Evolutionary conservation across 2,888 invertebrate species (phyloP).

Genomic region (Mesoligia furuncula): DNA sequence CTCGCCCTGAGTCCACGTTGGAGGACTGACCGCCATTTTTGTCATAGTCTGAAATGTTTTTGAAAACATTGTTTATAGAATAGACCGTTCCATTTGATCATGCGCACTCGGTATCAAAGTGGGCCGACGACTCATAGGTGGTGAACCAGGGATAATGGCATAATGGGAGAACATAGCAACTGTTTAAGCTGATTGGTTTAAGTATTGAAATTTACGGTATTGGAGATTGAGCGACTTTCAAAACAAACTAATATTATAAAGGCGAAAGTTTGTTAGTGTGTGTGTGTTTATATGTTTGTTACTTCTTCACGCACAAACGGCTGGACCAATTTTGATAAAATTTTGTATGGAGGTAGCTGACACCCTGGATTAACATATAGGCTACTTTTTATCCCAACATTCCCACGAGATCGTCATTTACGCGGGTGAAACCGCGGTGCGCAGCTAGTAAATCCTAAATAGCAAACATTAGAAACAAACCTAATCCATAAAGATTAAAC

Average conservation of each 20-base stretch:
- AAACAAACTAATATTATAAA: background rate
- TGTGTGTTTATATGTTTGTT: no score
- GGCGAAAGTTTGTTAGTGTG: no score
- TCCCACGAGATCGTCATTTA: no score
- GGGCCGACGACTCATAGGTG: constrained; percentile 31
- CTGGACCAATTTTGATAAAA: no score
- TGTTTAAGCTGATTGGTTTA: background rate
- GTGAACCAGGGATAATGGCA: no score
- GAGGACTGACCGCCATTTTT: constrained; percentile 94
- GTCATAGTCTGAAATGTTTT: constrained; percentile 91
- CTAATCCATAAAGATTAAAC: background rate
- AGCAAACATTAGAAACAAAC: no score
- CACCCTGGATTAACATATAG: no score
- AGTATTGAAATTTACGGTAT: background rate
- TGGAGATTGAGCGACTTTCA: background rate
- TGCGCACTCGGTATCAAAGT: constrained; percentile 13
- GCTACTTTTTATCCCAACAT: no score
- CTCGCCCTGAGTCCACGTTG: constrained; percentile 94
- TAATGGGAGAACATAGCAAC: no score
- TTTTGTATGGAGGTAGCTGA: no score
- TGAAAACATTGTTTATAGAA: constrained; percentile 23
- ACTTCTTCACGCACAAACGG: no score
- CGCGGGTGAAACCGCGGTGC: no score
- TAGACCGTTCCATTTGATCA: background rate
- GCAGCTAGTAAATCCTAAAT: background rate